Percentiles rank a stretch among this genome's conserved stretches.
Evolutionary conservation across 1,140 invertebrate genomes (phyloP).

Genomic region (Sminthurinus signatus): DNA sequence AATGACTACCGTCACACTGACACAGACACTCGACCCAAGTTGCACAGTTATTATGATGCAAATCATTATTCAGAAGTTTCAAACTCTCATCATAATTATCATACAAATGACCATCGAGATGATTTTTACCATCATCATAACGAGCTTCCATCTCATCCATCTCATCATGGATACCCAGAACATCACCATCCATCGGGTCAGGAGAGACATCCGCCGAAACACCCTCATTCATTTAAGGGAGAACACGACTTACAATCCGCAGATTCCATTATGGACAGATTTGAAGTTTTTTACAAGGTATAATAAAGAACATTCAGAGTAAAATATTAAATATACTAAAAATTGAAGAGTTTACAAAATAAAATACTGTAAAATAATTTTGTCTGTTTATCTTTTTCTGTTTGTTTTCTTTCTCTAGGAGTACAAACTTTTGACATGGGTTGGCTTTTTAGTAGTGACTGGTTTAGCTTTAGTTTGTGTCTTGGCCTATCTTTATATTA

Average conservation of each 20-base stretch:
- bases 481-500: slow-evolving; percentile 31
- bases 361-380: no score
- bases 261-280: slow-evolving; percentile 23
- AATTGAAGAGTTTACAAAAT: no score
- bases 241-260: slow-evolving; percentile 4
- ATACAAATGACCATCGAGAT: slow-evolving; percentile 3
- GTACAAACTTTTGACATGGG: slow-evolving; percentile 39
- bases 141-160: background rate
- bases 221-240: background rate
- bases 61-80: background rate
- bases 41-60: slow-evolving; percentile 10
- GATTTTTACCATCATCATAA: background rate
- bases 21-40: background rate
- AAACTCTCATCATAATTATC: background rate
- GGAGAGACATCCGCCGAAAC: no score
- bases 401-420: no score
- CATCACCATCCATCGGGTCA: no score
- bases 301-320: no score
- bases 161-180: background rate
- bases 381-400: no score
- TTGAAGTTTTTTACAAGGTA: slow-evolving; percentile 30
- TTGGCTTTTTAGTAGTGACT: slow-evolving; percentile 17
- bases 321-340: no score
- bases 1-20: no score
- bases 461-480: slow-evolving; percentile 18